Conservation (phyloP, 2,113 vertebrate genomes). For the Eolophus roseicapilla region DNA sequence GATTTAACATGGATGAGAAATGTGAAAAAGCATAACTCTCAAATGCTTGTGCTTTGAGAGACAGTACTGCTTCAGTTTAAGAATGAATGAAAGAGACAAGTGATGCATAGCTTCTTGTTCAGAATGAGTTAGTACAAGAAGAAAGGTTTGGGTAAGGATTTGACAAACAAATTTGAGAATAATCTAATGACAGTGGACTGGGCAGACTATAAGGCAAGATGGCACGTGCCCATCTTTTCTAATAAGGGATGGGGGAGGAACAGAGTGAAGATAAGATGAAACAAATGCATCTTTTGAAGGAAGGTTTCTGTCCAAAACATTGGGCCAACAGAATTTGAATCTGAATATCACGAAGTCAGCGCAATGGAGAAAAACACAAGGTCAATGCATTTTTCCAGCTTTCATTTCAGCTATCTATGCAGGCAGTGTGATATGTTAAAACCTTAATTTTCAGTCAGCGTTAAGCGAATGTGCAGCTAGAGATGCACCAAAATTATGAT, state of each 20-base stretch:
- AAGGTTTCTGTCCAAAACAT: not conserved
- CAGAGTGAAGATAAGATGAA: not conserved
- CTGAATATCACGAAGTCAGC: not conserved
- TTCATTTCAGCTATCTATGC: slow-evolving; percentile 1
- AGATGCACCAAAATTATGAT: slow-evolving; percentile 14
- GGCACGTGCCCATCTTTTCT: not conserved
- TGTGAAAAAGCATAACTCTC: not conserved
- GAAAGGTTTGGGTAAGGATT: not conserved
- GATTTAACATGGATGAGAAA: slow-evolving; percentile 30
- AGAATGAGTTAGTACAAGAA: not conserved
- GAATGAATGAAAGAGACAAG: slow-evolving; percentile 23
- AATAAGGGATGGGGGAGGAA: not conserved
- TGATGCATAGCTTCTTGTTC: not conserved
- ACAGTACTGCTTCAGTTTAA: not conserved
- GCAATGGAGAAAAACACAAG: not conserved
- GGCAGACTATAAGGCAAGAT: not conserved
- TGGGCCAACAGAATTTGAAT: not conserved
- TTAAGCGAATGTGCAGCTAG: slow-evolving; percentile 36
- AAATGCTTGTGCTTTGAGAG: not conserved
- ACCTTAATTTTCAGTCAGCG: slow-evolving; percentile 17
- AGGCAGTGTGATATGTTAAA: not conserved
- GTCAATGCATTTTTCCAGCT: slow-evolving; percentile 10
- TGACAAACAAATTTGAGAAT: not conserved
- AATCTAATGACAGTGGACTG: not conserved
- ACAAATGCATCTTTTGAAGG: not conserved